A percentile compares a stretch with the other conserved stretches of the same genome.
phyloP scores from a whole-genome alignment of 2,888 invertebrate species.

The Proisotoma minuta region DNA sequence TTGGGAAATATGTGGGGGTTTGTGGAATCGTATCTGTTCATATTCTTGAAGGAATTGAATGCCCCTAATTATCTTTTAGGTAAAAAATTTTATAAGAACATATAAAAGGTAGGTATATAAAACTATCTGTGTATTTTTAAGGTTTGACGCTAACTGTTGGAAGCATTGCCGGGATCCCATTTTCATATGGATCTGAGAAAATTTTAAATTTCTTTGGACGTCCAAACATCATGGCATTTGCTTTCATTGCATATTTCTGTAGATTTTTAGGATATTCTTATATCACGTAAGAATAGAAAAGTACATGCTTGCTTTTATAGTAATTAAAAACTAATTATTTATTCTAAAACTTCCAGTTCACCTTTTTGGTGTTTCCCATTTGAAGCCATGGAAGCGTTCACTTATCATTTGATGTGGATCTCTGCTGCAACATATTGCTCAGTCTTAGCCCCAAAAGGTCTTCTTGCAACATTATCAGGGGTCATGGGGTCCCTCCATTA shows the following conservation, averaged over 20 bases:
- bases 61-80: conserved; percentile 77
- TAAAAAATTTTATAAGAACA: conserved; percentile 50
- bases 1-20: conserved; percentile 85
- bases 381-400: conserved; percentile 78
- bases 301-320: neutral
- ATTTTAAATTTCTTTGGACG: conserved; percentile 76
- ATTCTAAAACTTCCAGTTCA: conserved; percentile 6
- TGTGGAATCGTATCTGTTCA: conserved; percentile 80
- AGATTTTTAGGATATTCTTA: conserved; percentile 77
- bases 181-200: conserved; percentile 75
- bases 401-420: conserved; percentile 85
- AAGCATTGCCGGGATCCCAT: conserved; percentile 75
- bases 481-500: conserved; percentile 84
- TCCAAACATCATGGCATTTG: conserved; percentile 75
- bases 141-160: conserved; percentile 80
- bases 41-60: conserved; percentile 76
- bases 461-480: conserved; percentile 79
- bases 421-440: conserved; percentile 84
- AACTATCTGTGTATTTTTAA: conserved; percentile 51
- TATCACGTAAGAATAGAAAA: conserved; percentile 64
- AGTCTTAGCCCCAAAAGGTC: conserved; percentile 72
- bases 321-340: neutral
- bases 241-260: conserved; percentile 78
- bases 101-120: too few species aligned
- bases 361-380: conserved; percentile 88